Evolutionary conservation across 2,888 invertebrate genomes (phyloP), one percentile per base, ranked within the genome.

Genomic region (Monoplex corrugatus): DNA sequence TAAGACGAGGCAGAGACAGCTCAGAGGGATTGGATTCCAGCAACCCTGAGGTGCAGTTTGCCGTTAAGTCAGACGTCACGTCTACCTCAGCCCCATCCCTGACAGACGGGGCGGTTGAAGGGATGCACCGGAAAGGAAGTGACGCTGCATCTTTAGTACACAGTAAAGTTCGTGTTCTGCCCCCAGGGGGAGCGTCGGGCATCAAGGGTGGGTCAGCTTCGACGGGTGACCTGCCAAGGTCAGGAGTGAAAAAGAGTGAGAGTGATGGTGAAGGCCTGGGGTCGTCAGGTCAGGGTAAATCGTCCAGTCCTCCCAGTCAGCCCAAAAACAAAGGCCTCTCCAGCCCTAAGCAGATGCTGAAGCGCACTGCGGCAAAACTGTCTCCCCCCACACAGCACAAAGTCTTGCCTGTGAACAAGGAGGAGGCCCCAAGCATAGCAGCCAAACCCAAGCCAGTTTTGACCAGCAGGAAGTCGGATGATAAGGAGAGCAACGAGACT

Each of bases 1-100:
- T 94, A 16, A 90, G 94, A 10, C 89, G 94, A 83, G 93, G 94
- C 0, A 91, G 90, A 78, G 92, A 92, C 38, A 90, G 90, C 8
- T 44, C 88, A 2, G 92, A 92, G 75, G 85, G 89, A 28, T 89
- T 91, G 32, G 92, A 92, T 19, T 88, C 87, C 13, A 72, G 68
- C 3, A 92, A 92, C 86, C 91, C 92, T 0, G 92, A 92, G 50
- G 90, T 92, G 28, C 91, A 91, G 45, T 88, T 92, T 1, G 63
- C 86, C 44, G 84, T 78, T n/a, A 91, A 84, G 63, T 75, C 85
- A 44, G 87, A 87, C 3, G 35, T 38, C 32, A 68, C 35, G 23
- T 57, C 35, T 8, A 50, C 35, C 35, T 72, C 80, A 3, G 87
- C 80, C 63, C 83, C 88, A n/a, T 57, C 68, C 3, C 32, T 88